Conservation (phyloP, 2,797 vertebrate genomes). For the Dendrocincla fuliginosa region DNA sequence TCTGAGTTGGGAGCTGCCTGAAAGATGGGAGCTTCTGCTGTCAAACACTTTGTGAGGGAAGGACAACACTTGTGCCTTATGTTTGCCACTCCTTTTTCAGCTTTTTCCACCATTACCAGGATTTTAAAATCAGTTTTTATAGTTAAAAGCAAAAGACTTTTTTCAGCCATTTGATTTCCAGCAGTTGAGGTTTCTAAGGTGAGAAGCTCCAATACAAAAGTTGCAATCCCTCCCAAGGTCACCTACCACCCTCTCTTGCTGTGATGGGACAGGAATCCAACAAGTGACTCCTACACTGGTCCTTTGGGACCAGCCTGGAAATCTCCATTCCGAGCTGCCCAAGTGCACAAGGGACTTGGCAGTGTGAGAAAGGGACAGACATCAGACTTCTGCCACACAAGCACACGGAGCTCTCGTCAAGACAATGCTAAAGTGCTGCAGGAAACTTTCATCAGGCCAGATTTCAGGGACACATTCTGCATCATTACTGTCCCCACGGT, state of each 20-base stretch:
- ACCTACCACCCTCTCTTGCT: neutral
- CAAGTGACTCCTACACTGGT: too few relatives aligned
- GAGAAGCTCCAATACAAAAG: accelerated
- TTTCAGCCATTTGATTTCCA: neutral
- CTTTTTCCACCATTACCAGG: neutral
- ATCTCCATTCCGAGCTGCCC: neutral
- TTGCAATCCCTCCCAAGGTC: neutral
- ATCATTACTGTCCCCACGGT: neutral
- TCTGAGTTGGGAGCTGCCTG: neutral
- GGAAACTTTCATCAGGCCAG: too few relatives aligned
- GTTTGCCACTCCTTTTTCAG: neutral
- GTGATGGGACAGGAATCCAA: neutral
- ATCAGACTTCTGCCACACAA: slow-evolving; percentile 74
- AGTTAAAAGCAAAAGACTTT: neutral
- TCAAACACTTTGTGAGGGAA: neutral
- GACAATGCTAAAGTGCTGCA: neutral
- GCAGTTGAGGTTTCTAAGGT: neutral
- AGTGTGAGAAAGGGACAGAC: slow-evolving; percentile 52
- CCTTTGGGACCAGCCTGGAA: neutral
- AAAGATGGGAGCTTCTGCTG: neutral
- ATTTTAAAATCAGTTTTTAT: neutral
- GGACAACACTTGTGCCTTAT: neutral
- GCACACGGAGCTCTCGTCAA: neutral
- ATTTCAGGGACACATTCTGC: neutral
- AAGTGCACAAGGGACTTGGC: neutral